Evolutionary conservation across 2,888 invertebrate genomes (phyloP).

Genomic region (Blera fallax): DNA sequence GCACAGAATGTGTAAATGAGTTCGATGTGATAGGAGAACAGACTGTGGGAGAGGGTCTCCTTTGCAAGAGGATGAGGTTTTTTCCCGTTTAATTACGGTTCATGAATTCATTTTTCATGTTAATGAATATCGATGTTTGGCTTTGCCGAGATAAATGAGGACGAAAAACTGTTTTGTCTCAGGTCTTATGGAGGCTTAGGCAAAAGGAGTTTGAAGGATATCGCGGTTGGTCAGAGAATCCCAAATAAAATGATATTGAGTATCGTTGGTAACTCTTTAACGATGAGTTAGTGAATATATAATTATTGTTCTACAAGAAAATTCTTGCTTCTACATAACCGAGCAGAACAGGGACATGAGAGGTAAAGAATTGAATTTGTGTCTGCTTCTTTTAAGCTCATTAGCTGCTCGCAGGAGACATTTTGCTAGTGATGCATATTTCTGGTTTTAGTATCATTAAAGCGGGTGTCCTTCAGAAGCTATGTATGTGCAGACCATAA

Average conservation of each 20-base stretch:
- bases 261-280: no score
- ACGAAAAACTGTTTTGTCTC: slow-evolving; percentile 35
- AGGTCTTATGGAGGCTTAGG: slow-evolving; percentile 40
- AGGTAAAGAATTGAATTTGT: no score
- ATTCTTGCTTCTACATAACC: no score
- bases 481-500: no score
- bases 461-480: no score
- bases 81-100: slow-evolving; percentile 64
- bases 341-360: no score
- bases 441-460: no score
- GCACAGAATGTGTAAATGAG: slow-evolving; percentile 48
- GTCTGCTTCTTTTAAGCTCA: no score
- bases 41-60: slow-evolving; percentile 1
- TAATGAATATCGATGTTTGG: slow-evolving; percentile 71
- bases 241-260: slow-evolving; percentile 2
- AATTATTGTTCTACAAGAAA: no score
- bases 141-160: slow-evolving; percentile 61
- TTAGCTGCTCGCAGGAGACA: no score
- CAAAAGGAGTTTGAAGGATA: neutral
- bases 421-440: no score
- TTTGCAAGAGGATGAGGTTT: neutral
- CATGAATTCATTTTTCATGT: slow-evolving; percentile 70
- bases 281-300: no score
- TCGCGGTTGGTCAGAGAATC: neutral
- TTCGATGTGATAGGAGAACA: slow-evolving; percentile 25